Base-by-base conservation (phyloP, 2,888 invertebrate species). In the Germaria angustata region DNA sequence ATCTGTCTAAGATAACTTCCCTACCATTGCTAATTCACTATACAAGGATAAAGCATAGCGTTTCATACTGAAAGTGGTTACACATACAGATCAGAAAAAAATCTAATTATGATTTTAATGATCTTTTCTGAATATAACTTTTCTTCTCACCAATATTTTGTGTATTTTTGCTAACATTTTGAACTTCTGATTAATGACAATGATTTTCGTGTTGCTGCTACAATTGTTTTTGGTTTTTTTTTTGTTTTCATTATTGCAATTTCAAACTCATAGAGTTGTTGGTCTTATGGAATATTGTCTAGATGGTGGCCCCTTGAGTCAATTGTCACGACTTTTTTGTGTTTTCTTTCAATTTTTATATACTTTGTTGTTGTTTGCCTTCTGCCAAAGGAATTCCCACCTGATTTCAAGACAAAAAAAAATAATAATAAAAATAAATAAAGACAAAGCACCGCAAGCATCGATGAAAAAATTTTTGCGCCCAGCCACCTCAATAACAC, bases 371-470 rank as follows among this genome's bases (percentile, higher is more conserved):
- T 7, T 46, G 20, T 69, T 66, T 72, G 44, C 44, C 66, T 53
- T 53, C 44, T 76, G 79, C 57, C 61, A 53, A 69, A 76, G 79
- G 66, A 82, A 79, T 82, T 82, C 82, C 82, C 82, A 82, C 82
- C 82, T 82, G 82, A 82, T 82, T 79, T 76, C 66, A 75, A 46
- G 57, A 28, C 49, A 59, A 6, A n/a, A 77, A 69, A 32, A 28
- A 28, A 28, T 28, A 28, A 28, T 28, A 28, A 28, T 6, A 28
- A 28, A 3, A 28, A 28, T 28, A 28, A 28, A 28, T 6, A 28
- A 28, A 28, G 28, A 3, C 3, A 28, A 28, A 28, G 28, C 28
- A 28, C 24, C 8, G 24, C 53, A 72, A 22, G 7, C 55, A 78
- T 32, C 51, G 55, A n/a, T 51, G 41, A 22, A 59, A 36, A 36